phyloP scores from a whole-genome alignment of 1,140 invertebrate genomes.

The Lycorma delicatula region DNA sequence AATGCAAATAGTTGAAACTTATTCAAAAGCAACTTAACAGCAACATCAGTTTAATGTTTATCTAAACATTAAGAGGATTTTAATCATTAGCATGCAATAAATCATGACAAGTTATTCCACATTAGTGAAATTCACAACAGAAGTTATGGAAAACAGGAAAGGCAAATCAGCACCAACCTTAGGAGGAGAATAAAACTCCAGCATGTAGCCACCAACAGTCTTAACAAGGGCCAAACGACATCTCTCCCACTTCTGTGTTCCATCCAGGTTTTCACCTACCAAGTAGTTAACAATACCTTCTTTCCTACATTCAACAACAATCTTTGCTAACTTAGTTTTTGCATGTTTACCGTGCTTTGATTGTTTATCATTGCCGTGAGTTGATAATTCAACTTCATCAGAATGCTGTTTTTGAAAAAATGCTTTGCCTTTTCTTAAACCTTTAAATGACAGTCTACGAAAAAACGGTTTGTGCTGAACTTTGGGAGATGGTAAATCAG shows the following conservation, averaged over 20 bases:
- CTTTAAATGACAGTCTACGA: constrained; percentile 77
- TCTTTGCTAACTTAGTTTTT: constrained; percentile 81
- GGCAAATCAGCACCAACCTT: constrained; percentile 49
- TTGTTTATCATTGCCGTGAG: constrained; percentile 40
- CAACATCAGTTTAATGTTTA: too few relatives aligned
- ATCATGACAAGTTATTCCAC: too few relatives aligned
- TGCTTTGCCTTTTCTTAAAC: constrained; percentile 66
- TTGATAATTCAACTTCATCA: constrained; percentile 73
- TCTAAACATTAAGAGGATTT: too few relatives aligned
- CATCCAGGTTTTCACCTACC: constrained; percentile 82
- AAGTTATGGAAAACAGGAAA: background rate
- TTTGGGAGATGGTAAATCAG: constrained; percentile 67
- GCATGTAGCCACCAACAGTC: constrained; percentile 84
- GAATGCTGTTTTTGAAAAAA: constrained; percentile 88
- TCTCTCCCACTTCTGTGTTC: constrained; percentile 90
- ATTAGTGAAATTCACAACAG: too few relatives aligned
- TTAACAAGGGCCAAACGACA: constrained; percentile 83
- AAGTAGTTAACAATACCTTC: constrained; percentile 88
- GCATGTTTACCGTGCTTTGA: constrained; percentile 65
- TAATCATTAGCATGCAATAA: too few relatives aligned
- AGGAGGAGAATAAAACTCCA: constrained; percentile 93
- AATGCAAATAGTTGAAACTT: too few relatives aligned
- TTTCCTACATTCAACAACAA: constrained; percentile 84
- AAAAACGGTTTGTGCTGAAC: constrained; percentile 54
- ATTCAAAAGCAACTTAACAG: too few relatives aligned